Percentiles rank a stretch among this genome's conserved stretches.
These are phyloP conservation scores for Lasioglossum pauxillum DNA, from an alignment of 2,888 invertebrate species.

Conservation along the genomic window DNA sequence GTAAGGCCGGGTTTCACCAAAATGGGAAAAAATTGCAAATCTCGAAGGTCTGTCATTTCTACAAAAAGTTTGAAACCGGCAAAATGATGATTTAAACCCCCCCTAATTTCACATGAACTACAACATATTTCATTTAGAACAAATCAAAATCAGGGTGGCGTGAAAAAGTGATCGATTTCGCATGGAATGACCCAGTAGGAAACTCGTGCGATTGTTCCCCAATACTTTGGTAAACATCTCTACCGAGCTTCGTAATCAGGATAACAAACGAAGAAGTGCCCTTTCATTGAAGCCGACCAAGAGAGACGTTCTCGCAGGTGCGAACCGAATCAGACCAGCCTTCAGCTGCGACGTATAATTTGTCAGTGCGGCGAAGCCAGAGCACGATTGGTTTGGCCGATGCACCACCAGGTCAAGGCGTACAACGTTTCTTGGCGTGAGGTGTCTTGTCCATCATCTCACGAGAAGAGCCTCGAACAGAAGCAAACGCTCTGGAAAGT, in stretches of 20 bases:
- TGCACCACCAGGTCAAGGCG: constrained; percentile 62
- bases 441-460: constrained; percentile 63
- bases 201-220: constrained; percentile 33
- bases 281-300: constrained; percentile 74
- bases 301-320: constrained; percentile 74
- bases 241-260: constrained; percentile 53
- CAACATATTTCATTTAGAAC: no score
- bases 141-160: no score
- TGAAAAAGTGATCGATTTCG: no score
- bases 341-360: constrained; percentile 73
- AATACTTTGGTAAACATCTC: constrained; percentile 31
- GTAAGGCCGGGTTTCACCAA: no score
- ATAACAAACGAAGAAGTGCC: constrained; percentile 71
- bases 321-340: constrained; percentile 70
- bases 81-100: no score
- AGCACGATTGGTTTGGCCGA: constrained; percentile 75
- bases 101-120: no score
- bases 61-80: no score
- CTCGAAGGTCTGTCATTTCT: no score
- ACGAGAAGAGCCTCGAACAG: constrained; percentile 25
- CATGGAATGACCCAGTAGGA: background rate
- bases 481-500: constrained; percentile 53
- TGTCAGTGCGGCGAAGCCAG: constrained; percentile 75
- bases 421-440: constrained; percentile 76
- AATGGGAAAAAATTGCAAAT: no score